Conservation (phyloP, 2,797 vertebrate genomes). For the Taeniopygia guttata region DNA sequence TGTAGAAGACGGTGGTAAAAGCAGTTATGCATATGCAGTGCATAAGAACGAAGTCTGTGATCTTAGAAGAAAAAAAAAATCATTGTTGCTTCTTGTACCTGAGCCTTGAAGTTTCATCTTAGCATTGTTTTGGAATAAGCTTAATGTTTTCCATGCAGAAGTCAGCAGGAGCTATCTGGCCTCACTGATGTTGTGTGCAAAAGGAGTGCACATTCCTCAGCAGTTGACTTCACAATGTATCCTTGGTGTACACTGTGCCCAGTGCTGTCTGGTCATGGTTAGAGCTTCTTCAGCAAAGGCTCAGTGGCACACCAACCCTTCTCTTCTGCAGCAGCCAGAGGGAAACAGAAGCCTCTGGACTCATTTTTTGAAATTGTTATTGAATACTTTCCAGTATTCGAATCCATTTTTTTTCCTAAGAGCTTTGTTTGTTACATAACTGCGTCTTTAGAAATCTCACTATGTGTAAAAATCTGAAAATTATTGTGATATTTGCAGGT, state of each 20-base stretch:
- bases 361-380: not conserved
- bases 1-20: not conserved
- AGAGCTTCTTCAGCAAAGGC: not conserved
- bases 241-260: not conserved
- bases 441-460: not conserved
- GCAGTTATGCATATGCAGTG: not conserved
- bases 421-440: not conserved
- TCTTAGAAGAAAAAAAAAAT: not conserved
- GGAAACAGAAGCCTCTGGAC: not conserved
- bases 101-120: not conserved
- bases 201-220: fast-evolving
- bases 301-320: not conserved
- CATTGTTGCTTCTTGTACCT: not conserved
- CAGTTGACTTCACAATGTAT: fast-evolving
- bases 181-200: not conserved
- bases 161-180: not conserved
- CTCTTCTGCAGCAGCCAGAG: not conserved
- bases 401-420: not conserved
- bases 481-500: not conserved
- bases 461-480: not conserved
- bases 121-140: not conserved
- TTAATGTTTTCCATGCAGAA: not conserved
- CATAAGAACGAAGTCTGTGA: not conserved
- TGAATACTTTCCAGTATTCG: not conserved
- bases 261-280: not conserved